These are phyloP conservation scores for Mesocricetus auratus DNA, from an alignment of 2,113 vertebrate species.

Conservation along the genomic window DNA sequence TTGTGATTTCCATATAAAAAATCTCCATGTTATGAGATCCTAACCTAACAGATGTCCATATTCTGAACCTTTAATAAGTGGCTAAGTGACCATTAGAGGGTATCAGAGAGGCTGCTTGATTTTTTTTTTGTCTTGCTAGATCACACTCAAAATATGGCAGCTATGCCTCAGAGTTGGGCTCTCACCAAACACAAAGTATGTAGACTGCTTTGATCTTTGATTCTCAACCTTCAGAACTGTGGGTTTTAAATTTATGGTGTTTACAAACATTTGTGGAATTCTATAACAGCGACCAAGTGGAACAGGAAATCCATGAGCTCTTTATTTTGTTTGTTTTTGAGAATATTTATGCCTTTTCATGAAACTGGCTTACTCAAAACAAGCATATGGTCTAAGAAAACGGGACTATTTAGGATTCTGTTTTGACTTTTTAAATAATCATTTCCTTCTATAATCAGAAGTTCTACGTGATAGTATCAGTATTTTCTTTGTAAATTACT, in stretches of 20 bases:
- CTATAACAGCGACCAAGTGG: background rate
- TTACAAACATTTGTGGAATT: background rate
- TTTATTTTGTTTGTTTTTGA: background rate
- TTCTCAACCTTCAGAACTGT: background rate
- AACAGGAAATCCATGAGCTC: background rate
- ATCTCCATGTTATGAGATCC: background rate
- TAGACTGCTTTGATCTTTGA: background rate
- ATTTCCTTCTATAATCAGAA: background rate
- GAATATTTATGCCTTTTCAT: background rate
- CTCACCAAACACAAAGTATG: background rate
- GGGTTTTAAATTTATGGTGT: background rate
- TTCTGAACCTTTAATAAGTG: background rate
- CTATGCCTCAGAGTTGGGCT: background rate
- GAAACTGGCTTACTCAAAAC: background rate
- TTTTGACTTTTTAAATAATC: background rate
- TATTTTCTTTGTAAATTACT: background rate
- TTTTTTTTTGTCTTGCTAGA: accelerated
- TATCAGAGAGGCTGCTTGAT: accelerated
- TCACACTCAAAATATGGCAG: background rate
- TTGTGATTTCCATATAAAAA: background rate
- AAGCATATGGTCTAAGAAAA: background rate
- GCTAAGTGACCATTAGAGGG: background rate
- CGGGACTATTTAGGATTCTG: background rate
- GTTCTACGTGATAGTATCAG: background rate
- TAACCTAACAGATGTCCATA: too few species aligned